Evolutionary conservation across 2,797 vertebrate genomes (phyloP), one percentile per base, ranked within the genome.

Genomic region (Neomorphus geoffroyi): DNA sequence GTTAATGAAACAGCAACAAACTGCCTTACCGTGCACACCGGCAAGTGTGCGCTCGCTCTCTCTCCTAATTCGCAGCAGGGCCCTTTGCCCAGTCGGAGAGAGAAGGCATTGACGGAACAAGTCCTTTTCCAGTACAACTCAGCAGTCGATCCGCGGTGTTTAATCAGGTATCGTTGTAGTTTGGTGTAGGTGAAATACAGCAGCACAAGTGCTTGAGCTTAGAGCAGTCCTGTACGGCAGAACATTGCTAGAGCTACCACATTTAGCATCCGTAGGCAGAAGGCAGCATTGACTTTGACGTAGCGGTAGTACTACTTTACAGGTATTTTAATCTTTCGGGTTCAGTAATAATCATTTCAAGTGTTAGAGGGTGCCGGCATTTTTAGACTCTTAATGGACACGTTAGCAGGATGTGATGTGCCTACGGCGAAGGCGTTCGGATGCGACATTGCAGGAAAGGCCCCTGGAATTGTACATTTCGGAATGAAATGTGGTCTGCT

Each of bases 181-280:
- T 87, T 79, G 91, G 84, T 64, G 69, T 89, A 77, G 65, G 18
- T 53, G 82, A 88, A 70, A 85, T 83, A 43, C 93, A 96, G 95
- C 92, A 93, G 88, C 94, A 92, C 86, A 22, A 70, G 86, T 26
- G 93, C 95, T 97, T 95, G 23, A 51, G 92, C 94, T 96, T 97
- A 82, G 90, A 92, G 92, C 94, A 94, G 90, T 54, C 50, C 83
- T 62, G 94, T 64, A 86, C 89, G 65, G 80, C 95, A 88, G 21
- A 80, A 53, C 88, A 30, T 91, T 91, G 84, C 95, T 96, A 90
- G 87, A 94, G 96, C 92, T 83, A 84, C 95, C 94, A 93, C 84
- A 62, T 86, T 75, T 85, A 86, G 72, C 89, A 89, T 66, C 90
- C 37, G 86, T 96, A 96, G 96, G 54, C 88, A 81, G 88, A 90